phyloP scores from a whole-genome alignment of 2,888 invertebrate genomes.

The Asteroscopus sphinx region DNA sequence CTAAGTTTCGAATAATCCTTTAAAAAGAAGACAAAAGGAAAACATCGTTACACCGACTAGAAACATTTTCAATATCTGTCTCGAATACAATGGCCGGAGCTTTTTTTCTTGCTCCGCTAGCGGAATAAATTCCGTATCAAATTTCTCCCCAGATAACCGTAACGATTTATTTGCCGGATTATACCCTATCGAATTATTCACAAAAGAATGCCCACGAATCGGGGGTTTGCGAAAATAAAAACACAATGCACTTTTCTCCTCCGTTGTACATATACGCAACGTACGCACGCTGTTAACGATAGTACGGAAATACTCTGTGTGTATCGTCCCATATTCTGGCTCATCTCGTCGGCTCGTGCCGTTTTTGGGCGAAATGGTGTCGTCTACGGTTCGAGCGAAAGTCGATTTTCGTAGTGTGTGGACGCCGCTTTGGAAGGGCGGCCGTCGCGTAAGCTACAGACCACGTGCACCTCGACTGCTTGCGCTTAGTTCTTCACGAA shows the following conservation, averaged over 20 bases:
- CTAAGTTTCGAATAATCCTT: conserved; percentile 78
- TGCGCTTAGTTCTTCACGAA: conserved; percentile 89
- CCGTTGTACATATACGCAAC: conserved; percentile 69
- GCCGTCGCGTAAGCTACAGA: conserved; percentile 86
- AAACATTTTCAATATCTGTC: conserved; percentile 84
- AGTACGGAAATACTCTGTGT: conserved; percentile 86
- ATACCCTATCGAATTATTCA: conserved; percentile 64
- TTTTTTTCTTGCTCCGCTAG: conserved; percentile 70
- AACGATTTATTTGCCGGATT: conserved; percentile 67
- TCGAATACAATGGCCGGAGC: conserved; percentile 76
- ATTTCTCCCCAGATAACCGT: conserved; percentile 70
- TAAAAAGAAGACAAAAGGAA: conserved; percentile 78
- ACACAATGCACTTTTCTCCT: conserved; percentile 82
- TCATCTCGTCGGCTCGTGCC: conserved; percentile 75
- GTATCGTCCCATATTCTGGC: conserved; percentile 85
- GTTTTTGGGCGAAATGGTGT: conserved; percentile 78
- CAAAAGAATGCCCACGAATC: conserved; percentile 60
- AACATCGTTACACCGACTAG: conserved; percentile 69
- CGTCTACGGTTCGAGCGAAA: conserved; percentile 79
- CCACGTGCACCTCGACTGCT: conserved; percentile 88
- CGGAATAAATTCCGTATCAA: conserved; percentile 76
- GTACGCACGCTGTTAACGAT: conserved; percentile 78
- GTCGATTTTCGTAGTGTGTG: conserved; percentile 82
- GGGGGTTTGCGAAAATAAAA: conserved; percentile 63
- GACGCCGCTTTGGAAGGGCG: conserved; percentile 85